Evolutionary conservation across 2,888 invertebrate species (phyloP).

Genomic region (Coleophora deauratella): DNA sequence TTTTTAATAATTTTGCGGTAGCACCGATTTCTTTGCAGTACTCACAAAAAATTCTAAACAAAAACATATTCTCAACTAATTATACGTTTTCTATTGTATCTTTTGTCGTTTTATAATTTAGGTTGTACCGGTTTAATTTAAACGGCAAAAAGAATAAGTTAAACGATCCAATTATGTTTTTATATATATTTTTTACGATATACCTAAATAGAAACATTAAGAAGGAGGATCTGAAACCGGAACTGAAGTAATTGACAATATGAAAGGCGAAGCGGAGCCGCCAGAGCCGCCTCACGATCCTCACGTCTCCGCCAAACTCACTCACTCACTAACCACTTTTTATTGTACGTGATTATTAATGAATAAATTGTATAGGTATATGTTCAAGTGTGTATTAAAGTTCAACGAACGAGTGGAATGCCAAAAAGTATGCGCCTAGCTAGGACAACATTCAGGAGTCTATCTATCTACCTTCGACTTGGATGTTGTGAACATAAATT

Average conservation of each 20-base stretch:
- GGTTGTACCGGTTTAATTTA: constrained; percentile 27
- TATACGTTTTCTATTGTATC: not conserved
- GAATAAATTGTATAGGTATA: constrained; percentile 58
- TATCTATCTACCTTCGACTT: constrained; percentile 31
- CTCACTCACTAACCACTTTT: constrained; percentile 60
- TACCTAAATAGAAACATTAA: constrained; percentile 37
- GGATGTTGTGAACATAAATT: constrained; percentile 44
- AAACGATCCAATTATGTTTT: constrained; percentile 50
- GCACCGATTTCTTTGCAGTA: too few relatives aligned
- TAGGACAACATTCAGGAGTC: constrained; percentile 55
- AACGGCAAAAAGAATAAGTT: constrained; percentile 38
- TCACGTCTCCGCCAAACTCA: constrained; percentile 38
- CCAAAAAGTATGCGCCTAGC: constrained; percentile 65
- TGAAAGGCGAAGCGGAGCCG: constrained; percentile 20
- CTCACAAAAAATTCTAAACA: constrained; percentile 2
- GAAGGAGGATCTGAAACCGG: constrained; percentile 65
- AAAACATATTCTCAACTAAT: not conserved
- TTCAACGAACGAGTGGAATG: constrained; percentile 62
- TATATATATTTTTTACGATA: constrained; percentile 31
- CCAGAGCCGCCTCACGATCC: constrained; percentile 14
- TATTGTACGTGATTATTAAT: constrained; percentile 58
- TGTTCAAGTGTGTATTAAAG: constrained; percentile 57
- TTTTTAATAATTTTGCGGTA: too few relatives aligned
- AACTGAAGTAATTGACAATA: constrained; percentile 60
- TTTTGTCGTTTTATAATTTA: not conserved